Evolutionary conservation across 2,113 vertebrate species (phyloP), one percentile per base, ranked within the genome.

Genomic region (Hydrochoerus hydrochaeris): DNA sequence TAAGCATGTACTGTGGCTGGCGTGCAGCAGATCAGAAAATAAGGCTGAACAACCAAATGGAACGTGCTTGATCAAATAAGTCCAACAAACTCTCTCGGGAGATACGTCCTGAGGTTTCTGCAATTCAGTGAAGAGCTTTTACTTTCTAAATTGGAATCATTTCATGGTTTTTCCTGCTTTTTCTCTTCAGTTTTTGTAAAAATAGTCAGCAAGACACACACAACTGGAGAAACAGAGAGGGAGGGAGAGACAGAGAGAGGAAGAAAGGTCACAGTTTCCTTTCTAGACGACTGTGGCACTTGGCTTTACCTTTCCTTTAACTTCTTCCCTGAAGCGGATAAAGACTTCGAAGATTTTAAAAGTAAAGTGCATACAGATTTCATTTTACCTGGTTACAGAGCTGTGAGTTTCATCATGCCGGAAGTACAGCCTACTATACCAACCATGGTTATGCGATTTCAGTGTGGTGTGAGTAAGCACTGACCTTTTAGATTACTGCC

Each of bases 401-500:
- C 85, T 71, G 20, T 88, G 67, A 44, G 6, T 92, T 87, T 84
- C 77, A 35, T 93, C 84, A 49, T 58, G 58, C 85, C 54, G n/a
- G 44, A 94, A 91, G 82, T 54, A 82, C 52, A 54, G 52, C 20
- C 69, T 54, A 85, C 63, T 35, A 80, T 67, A 28, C 49, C 90
- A 87, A 49, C 71, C 0, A 0, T 38, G 60, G 54, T 22, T 80
- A 22, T 46, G 54, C 32, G 75, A 77, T 95, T 81, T 85, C 86
- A 95, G 92, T 0, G 0, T 69, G 20, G 78, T 92, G 90, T 91
- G 83, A 93, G 88, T 78, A 75, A 71, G 96, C 92, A 77, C 78
- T 94, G 96, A 97, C 97, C 97, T 98, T 97, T 96, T 19, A 73
- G 95, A 95, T 98, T 93, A 94, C 69, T 44, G 80, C 91, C 95